Base-by-base conservation (phyloP, 2,113 vertebrate species). In the Hyperopisus bebe region DNA sequence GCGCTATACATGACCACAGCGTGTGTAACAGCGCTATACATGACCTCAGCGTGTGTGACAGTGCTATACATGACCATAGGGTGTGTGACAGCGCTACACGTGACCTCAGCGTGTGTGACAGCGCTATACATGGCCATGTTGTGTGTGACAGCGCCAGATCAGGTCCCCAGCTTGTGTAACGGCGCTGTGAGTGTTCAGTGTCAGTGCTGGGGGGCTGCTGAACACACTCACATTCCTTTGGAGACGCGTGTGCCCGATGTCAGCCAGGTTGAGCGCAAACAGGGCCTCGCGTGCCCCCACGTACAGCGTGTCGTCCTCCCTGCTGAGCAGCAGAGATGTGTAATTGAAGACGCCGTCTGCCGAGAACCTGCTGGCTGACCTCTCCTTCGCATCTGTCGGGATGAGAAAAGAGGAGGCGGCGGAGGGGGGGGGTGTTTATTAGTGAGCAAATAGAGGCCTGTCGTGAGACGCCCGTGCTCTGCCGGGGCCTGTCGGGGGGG, bases 231-330 rank as follows among this genome's bases (percentile, higher is more conserved):
- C 98, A 92, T 95, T 95, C 91, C 86, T 96, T 21, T 96, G 96
- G 0, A 93, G 94, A 0, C 91, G 93, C 6, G 31, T 89, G 47
- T 90, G 90, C 80, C 93, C 93, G 92, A 97, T 95, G 91, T 96
- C 95, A 19, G 92, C 93, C 90, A 96, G 95, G 93, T 96, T 96
- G 90, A 99, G 94, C 0, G 97, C 96, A 0, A 99, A 94, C 13
- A 99, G 96, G 84, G 93, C 92, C 91, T 99, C 98, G 0, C 97
- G 94, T 0, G 97, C 97, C 0, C 98, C 98, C 9, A 97, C 93
- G 0, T 97, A 99, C 62, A 99, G 92, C 1, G 91, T 96, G 91
- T 89, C 21, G 4, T 97, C 96, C 0, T 98, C 97, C 0, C 91
- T 91, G 90, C 97, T 98, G 92, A 99, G 96, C 85, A 98, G 96